phyloP scores from a whole-genome alignment of 2,797 vertebrate species.

The Arremon aurantiirostris region DNA sequence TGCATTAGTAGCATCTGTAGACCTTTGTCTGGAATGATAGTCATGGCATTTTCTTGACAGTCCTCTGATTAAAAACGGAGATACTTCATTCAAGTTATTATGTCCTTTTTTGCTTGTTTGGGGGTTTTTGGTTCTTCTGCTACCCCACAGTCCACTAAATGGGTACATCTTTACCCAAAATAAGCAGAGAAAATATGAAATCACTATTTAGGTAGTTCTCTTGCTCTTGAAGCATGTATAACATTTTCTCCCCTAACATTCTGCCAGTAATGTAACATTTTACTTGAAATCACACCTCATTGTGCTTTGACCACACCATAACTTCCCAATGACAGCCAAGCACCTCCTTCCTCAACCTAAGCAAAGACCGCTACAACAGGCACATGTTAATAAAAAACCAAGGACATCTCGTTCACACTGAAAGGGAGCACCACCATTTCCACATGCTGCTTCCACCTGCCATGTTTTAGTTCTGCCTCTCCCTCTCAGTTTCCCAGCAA shows the following conservation, averaged over 20 bases:
- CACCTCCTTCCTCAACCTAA: neutral
- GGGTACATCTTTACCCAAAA: neutral
- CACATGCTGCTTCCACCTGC: constrained; percentile 13
- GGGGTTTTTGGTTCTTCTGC: neutral
- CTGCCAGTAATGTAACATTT: neutral
- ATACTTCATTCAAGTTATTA: neutral
- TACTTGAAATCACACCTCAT: neutral
- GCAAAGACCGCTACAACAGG: neutral
- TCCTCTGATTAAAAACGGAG: neutral
- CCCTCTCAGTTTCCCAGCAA: constrained; percentile 70
- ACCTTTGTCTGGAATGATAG: neutral
- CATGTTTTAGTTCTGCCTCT: neutral
- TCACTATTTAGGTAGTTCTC: neutral
- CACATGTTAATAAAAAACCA: neutral
- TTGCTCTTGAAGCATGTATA: neutral
- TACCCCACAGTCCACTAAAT: neutral
- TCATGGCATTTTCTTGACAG: neutral
- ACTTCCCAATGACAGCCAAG: neutral
- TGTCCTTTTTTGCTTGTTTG: neutral
- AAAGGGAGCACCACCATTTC: neutral
- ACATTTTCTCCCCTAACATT: neutral
- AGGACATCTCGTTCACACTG: neutral
- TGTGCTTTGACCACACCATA: neutral
- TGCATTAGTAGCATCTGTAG: neutral
- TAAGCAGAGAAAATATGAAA: neutral